These are phyloP conservation scores for Pyrgilauda ruficollis DNA, from an alignment of 2,113 vertebrate species.

Conservation along the genomic window DNA sequence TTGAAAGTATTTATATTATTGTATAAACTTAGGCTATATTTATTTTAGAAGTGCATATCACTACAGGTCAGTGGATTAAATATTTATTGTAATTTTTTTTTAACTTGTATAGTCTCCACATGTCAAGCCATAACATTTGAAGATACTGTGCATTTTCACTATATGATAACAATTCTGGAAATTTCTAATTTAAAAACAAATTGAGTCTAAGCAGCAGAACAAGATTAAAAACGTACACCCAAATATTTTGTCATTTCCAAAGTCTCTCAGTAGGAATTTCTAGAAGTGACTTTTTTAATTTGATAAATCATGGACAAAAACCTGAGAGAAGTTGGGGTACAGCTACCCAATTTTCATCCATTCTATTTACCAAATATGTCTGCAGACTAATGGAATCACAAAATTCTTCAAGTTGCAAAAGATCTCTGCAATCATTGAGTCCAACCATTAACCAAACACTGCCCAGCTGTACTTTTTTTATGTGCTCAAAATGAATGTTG, in stretches of 20 bases:
- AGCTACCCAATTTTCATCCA: not conserved
- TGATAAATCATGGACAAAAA: not conserved
- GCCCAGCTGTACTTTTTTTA: not conserved
- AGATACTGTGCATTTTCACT: not conserved
- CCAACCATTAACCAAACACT: not conserved
- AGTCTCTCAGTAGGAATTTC: not conserved
- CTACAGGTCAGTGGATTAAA: not conserved
- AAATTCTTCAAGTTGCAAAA: not conserved
- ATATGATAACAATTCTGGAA: not conserved
- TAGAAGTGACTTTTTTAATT: not conserved
- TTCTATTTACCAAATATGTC: not conserved
- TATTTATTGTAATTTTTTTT: not conserved
- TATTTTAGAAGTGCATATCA: not conserved
- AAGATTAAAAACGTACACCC: not conserved
- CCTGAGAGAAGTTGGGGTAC: not conserved
- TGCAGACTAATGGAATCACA: not conserved
- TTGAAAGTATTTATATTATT: not conserved
- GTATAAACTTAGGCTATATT: not conserved
- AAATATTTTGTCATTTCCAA: not conserved
- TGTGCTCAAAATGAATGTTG: not conserved
- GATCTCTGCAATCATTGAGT: not conserved
- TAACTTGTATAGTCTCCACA: not conserved
- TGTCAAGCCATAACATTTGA: not conserved
- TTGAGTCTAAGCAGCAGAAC: not conserved
- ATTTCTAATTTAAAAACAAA: not conserved